A percentile compares a stretch with the other conserved stretches of the same genome.
Evolutionary conservation across 2,797 vertebrate genomes (phyloP).

Genomic region (Gorsachius magnificus): DNA sequence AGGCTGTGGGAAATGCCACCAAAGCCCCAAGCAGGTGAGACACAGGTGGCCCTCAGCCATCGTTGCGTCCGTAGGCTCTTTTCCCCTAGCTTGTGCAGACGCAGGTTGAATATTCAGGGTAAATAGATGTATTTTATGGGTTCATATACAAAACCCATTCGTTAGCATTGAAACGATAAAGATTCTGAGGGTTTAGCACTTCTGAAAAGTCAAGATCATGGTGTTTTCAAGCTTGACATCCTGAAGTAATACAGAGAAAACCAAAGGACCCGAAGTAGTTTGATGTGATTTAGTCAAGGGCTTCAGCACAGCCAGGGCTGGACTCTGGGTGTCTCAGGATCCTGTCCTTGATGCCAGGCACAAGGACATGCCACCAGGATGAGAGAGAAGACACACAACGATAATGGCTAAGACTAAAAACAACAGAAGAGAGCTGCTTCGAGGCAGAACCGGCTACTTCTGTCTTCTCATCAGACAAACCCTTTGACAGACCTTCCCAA

Average conservation of each 20-base stretch:
- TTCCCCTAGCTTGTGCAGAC: background rate
- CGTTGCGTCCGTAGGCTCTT: background rate
- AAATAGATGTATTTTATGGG: background rate
- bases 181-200: background rate
- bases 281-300: background rate
- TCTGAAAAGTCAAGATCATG: background rate
- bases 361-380: background rate
- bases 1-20: background rate
- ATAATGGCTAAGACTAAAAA: background rate
- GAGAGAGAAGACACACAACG: background rate
- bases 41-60: background rate
- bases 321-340: background rate
- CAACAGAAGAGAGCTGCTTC: background rate
- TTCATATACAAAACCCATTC: background rate
- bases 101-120: background rate
- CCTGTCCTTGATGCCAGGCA: rapidly evolving
- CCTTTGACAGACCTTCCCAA: background rate
- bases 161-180: background rate
- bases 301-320: background rate
- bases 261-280: background rate
- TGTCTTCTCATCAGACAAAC: background rate
- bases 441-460: background rate
- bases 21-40: background rate
- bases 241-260: background rate
- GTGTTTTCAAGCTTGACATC: background rate